phyloP scores from a whole-genome alignment of 2,888 invertebrate genomes.

The Standfussiana lucernea region DNA sequence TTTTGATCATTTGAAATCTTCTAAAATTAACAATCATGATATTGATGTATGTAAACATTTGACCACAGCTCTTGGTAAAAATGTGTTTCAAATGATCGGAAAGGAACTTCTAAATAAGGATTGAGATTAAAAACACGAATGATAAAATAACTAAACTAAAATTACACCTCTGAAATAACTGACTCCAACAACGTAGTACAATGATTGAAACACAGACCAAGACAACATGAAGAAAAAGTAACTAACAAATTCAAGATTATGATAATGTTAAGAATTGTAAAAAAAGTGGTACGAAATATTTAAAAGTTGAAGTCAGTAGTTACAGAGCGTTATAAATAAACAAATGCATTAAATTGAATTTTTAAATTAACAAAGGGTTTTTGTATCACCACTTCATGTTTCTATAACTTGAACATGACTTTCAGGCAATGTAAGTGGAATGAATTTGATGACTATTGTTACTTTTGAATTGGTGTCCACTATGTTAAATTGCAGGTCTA shows the following conservation, averaged over 20 bases:
- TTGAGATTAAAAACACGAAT: slow-evolving; percentile 82
- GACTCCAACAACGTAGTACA: slow-evolving; percentile 71
- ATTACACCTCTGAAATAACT: slow-evolving; percentile 75
- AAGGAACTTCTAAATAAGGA: slow-evolving; percentile 84
- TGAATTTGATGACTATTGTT: slow-evolving; percentile 86
- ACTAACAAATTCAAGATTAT: background rate
- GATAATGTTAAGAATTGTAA: background rate
- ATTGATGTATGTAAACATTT: background rate
- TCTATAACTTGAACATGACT: slow-evolving; percentile 84
- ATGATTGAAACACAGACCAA: background rate
- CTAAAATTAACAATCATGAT: background rate
- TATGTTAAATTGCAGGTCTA: slow-evolving; percentile 86
- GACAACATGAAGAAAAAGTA: background rate
- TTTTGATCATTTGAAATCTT: slow-evolving; percentile 77
- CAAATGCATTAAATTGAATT: slow-evolving; percentile 83
- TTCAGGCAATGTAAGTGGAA: slow-evolving; percentile 90
- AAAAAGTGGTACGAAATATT: background rate
- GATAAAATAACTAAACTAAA: slow-evolving; percentile 81
- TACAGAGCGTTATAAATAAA: slow-evolving; percentile 84
- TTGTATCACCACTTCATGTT: slow-evolving; percentile 88
- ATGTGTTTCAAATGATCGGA: slow-evolving; percentile 76
- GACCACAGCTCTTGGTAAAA: background rate
- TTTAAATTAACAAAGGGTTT: slow-evolving; percentile 86
- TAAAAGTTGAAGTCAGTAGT: slow-evolving; percentile 68
- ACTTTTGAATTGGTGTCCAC: slow-evolving; percentile 81